A percentile compares a stretch with the other conserved stretches of the same genome.
phyloP scores from a whole-genome alignment of 2,888 invertebrate species.

The Oxystoma pomonae region DNA sequence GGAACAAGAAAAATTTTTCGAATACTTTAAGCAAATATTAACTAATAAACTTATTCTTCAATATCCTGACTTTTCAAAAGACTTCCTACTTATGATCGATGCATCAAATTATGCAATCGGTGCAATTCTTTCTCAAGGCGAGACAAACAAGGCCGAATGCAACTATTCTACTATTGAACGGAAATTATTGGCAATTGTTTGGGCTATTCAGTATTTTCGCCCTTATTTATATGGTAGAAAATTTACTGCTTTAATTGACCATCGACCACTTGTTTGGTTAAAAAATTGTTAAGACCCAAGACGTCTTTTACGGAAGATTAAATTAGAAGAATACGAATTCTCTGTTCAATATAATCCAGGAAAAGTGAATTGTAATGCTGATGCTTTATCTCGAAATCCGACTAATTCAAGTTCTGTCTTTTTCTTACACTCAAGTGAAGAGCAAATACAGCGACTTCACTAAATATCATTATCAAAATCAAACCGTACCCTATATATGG shows the following conservation, averaged over 20 bases:
- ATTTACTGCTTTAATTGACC: constrained; percentile 35
- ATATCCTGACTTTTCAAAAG: constrained; percentile 20
- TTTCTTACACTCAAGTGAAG: neutral
- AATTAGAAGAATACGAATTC: constrained; percentile 22
- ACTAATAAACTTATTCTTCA: constrained; percentile 20
- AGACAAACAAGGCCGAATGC: constrained; percentile 2
- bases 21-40: constrained; percentile 25
- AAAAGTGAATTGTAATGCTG: constrained; percentile 29
- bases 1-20: constrained; percentile 23
- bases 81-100: constrained; percentile 19
- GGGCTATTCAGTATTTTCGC: constrained; percentile 24
- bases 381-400: neutral
- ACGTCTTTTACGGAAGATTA: constrained; percentile 27
- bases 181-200: neutral
- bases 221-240: constrained; percentile 36
- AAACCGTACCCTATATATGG: neutral
- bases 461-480: constrained; percentile 4
- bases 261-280: constrained; percentile 29
- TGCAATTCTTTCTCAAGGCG: constrained; percentile 19
- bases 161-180: neutral
- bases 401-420: neutral
- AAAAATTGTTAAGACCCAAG: constrained; percentile 26
- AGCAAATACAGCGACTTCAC: neutral
- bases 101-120: constrained; percentile 18
- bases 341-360: constrained; percentile 29